Evolutionary conservation across 2,113 vertebrate species (phyloP).

Genomic region (Takifugu bimaculatus): DNA sequence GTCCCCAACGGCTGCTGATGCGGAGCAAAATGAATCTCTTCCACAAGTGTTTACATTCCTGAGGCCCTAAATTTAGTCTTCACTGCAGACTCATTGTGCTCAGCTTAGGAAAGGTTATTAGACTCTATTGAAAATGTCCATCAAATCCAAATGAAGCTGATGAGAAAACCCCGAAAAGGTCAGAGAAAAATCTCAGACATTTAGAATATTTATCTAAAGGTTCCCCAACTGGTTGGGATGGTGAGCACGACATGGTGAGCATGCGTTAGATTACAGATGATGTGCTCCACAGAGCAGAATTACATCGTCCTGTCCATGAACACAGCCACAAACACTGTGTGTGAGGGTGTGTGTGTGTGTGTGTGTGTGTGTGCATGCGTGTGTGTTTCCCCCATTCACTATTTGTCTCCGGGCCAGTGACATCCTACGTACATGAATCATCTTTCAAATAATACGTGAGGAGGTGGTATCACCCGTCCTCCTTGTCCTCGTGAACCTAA

Average conservation of each 20-base stretch:
- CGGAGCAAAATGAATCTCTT: too few species aligned
- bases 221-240: conserved; percentile 15
- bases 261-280: conserved; percentile 51
- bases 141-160: too few species aligned
- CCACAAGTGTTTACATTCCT: too few species aligned
- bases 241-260: not conserved
- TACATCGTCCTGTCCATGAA: conserved; percentile 10
- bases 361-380: conserved; percentile 12
- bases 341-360: conserved; percentile 1
- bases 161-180: too few species aligned
- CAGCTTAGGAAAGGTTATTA: too few species aligned
- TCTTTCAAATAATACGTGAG: conserved; percentile 47
- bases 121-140: too few species aligned
- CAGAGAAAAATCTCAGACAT: too few species aligned
- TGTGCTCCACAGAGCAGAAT: conserved; percentile 37
- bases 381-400: conserved; percentile 38
- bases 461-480: conserved; percentile 34
- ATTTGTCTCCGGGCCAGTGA: conserved; percentile 45
- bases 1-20: too few species aligned
- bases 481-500: conserved; percentile 32
- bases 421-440: conserved; percentile 59
- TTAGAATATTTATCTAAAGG: too few species aligned
- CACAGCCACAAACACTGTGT: conserved; percentile 10
- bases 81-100: too few species aligned
- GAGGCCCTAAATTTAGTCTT: too few species aligned